These are phyloP conservation scores for Pocillopora meandrina DNA, from an alignment of 92 coral and sea anemone genomes.

Conservation along the genomic window DNA sequence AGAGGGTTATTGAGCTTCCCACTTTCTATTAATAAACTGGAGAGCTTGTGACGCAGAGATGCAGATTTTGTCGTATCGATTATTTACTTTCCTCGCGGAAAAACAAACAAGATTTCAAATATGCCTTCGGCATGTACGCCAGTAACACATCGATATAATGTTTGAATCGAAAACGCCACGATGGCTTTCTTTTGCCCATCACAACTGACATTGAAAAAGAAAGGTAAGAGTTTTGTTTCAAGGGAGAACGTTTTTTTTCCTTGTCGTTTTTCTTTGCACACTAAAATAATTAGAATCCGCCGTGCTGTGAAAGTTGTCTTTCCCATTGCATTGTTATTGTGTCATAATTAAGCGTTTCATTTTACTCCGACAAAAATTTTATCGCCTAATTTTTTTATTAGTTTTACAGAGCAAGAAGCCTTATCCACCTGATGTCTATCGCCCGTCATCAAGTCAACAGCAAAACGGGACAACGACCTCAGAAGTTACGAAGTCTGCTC, in stretches of 20 bases:
- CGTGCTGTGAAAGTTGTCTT: not conserved
- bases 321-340: constrained; percentile 10
- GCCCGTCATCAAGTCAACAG: constrained; percentile 35
- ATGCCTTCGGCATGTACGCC: constrained; percentile 28
- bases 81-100: constrained; percentile 31
- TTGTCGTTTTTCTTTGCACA: not conserved
- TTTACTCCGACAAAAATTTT: constrained; percentile 15
- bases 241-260: not conserved
- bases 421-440: constrained; percentile 67
- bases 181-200: constrained; percentile 88
- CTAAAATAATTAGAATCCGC: not conserved
- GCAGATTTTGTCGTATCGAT: constrained; percentile 27
- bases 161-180: constrained; percentile 2
- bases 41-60: constrained; percentile 25
- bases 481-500: constrained; percentile 64
- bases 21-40: constrained; percentile 21
- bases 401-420: constrained; percentile 67
- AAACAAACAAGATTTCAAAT: constrained; percentile 40
- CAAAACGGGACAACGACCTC: constrained; percentile 18
- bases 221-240: constrained; percentile 48
- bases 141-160: constrained; percentile 5
- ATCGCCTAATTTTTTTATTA: constrained; percentile 39
- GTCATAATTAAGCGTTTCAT: constrained; percentile 20
- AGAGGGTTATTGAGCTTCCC: not conserved
- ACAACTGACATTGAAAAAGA: constrained; percentile 74